A percentile compares a stretch with the other conserved stretches of the same genome.
phyloP scores from a whole-genome alignment of 1,140 invertebrate species.

The Cydia amplana region DNA sequence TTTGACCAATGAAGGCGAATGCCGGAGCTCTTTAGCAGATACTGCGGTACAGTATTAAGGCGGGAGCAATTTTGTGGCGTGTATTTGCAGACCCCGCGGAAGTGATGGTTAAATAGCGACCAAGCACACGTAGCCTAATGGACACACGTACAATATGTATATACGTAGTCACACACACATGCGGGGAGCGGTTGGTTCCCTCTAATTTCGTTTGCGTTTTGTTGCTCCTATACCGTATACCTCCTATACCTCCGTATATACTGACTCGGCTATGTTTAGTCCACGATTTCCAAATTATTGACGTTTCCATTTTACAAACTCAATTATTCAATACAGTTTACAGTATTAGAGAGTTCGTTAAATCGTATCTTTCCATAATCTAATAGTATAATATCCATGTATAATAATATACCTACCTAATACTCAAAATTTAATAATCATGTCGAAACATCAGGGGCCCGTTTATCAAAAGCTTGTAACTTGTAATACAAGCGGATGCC shows the following conservation, averaged over 20 bases:
- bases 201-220: conserved; percentile 47
- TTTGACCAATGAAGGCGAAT: conserved; percentile 2
- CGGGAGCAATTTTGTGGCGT: conserved; percentile 8
- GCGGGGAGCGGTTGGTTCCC: not conserved
- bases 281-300: not conserved
- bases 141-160: not conserved
- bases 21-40: not conserved
- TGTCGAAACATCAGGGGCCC: no score
- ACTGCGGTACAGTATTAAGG: conserved; percentile 12
- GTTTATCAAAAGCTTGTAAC: no score
- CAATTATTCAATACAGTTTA: not conserved
- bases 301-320: not conserved
- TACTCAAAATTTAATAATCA: no score
- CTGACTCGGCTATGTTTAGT: not conserved
- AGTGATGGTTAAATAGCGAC: conserved; percentile 28
- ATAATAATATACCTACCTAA: no score
- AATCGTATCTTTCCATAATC: no score
- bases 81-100: conserved; percentile 22
- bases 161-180: not conserved
- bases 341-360: not conserved
- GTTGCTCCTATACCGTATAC: no score
- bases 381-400: no score
- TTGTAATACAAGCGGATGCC: no score
- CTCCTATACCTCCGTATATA: no score
- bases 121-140: conserved; percentile 10